Conservation (phyloP, 2,113 vertebrate species). For the Orientallactaga bullata region DNA sequence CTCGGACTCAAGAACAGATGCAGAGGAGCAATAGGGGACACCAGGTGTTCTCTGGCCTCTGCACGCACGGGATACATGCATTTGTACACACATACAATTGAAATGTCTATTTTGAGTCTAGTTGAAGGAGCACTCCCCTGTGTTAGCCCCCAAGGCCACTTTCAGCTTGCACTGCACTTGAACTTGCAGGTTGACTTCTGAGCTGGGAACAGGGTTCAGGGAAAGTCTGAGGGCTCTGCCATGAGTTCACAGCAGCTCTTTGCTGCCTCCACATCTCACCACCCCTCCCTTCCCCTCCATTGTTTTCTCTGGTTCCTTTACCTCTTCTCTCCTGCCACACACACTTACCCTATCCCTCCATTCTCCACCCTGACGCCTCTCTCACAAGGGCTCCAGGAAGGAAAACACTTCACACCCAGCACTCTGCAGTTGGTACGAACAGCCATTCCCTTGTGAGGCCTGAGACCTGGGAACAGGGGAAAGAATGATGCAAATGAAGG, state of each 20-base stretch:
- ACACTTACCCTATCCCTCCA: rapidly evolving
- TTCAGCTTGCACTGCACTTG: neutral
- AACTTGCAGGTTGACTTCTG: neutral
- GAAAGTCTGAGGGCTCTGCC: no score
- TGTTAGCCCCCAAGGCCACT: rapidly evolving
- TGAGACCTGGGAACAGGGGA: neutral
- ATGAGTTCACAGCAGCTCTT: no score
- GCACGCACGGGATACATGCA: no score
- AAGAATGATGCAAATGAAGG: neutral
- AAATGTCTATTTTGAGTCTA: no score
- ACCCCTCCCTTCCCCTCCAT: rapidly evolving
- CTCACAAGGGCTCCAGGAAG: neutral
- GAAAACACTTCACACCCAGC: no score
- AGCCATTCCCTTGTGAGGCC: no score
- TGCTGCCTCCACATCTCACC: neutral
- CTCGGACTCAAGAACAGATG: no score
- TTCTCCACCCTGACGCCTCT: rapidly evolving
- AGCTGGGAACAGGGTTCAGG: neutral
- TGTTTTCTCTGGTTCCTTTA: no score
- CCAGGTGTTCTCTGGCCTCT: no score
- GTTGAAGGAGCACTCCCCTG: neutral
- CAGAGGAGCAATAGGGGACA: no score
- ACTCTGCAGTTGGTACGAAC: no score
- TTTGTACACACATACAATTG: no score
- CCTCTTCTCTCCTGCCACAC: neutral